phyloP scores from a whole-genome alignment of 2,113 vertebrate species.

The Rhegmatorhina hoffmannsi region DNA sequence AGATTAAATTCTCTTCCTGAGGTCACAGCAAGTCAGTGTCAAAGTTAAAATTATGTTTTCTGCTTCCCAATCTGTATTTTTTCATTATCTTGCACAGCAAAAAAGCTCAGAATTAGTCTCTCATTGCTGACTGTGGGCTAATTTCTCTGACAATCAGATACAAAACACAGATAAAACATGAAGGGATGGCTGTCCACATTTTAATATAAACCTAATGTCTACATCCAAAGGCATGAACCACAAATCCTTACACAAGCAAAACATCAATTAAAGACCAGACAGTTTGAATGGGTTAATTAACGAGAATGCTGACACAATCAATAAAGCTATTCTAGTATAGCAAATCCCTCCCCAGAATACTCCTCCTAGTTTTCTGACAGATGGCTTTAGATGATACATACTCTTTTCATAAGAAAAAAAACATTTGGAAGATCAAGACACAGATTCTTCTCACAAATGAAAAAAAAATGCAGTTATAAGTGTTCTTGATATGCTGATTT shows the following conservation, averaged over 20 bases:
- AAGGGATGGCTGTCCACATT: background rate
- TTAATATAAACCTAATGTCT: background rate
- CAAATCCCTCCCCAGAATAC: background rate
- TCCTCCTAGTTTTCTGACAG: constrained; percentile 28
- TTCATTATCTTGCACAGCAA: background rate
- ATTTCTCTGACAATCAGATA: constrained; percentile 3
- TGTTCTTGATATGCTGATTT: background rate
- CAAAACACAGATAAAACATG: background rate
- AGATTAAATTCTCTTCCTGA: background rate
- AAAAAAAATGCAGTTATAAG: background rate
- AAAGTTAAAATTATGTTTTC: background rate
- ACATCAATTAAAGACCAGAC: constrained; percentile 36
- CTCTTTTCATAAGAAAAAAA: background rate
- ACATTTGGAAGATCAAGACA: background rate
- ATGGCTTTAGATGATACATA: background rate
- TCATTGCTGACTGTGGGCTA: background rate
- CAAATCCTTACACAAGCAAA: constrained; percentile 29
- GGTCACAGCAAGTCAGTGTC: background rate
- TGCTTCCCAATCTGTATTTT: background rate
- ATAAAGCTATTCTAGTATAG: constrained; percentile 32
- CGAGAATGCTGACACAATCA: constrained; percentile 45
- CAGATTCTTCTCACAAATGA: background rate
- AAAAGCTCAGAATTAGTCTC: background rate
- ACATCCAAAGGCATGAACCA: constrained; percentile 4
- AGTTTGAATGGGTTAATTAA: constrained; percentile 46